Base-by-base conservation (phyloP, 1,140 invertebrate genomes). In the Danaus plexippus region DNA sequence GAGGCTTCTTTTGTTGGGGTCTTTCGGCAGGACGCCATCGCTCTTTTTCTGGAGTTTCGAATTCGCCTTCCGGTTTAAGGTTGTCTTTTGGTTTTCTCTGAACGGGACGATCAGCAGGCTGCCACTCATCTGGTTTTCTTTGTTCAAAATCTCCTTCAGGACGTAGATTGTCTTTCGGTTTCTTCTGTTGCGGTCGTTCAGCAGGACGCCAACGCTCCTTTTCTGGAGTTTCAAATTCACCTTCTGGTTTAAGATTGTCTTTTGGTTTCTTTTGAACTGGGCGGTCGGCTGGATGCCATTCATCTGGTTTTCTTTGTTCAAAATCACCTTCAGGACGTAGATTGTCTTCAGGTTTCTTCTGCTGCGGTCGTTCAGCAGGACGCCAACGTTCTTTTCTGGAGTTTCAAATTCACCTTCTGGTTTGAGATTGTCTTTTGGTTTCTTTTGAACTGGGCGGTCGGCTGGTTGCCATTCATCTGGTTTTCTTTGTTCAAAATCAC, bases 11-110 rank as follows among this genome's bases (percentile, higher is more conserved):
- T 41, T 69, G 77, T 54, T 73, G 70, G 22, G 68, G 78, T 43
- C 82, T 60, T 61, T 89, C 87, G 57, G 80, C 82, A 45, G 86
- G 75, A 43, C 64, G 58, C 69, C 79, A 88, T 66, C 79, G 63
- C 3, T 77, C 71, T 52, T 73, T 79, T 66, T 87, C 70, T 3
- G 85, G 85, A 57, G 77, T 67, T 54, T 88, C 82, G 61, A 92
- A 92, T 10, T 92, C 88, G 9, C 90, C 90, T 72, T 91, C 89
- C 43, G 87, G 84, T 61, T 80, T 80, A 0, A 93, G 73, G 67
- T 92, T 91, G 62, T 92, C 90, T 48, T 87, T 64, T 10, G 85
- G 89, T 58, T 84, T 87, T 64, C 66, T 85, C 66, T 51, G 80
- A 57, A 73, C 71, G 41, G 74, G 82, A 46, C 79, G 64, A 46